Evolutionary conservation across 1,140 invertebrate species (phyloP).

Genomic region (Galleria mellonella): DNA sequence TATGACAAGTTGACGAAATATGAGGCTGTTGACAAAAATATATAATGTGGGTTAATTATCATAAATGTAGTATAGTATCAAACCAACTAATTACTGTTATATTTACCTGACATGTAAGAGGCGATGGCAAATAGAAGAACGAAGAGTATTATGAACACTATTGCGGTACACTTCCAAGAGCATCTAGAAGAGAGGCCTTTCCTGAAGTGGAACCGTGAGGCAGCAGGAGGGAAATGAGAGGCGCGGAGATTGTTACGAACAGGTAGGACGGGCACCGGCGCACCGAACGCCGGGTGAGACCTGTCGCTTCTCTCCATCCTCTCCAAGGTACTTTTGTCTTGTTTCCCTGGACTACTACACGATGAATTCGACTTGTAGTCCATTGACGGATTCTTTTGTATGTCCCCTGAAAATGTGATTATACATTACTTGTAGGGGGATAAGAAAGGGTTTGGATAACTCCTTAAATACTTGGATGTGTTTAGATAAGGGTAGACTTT

Average conservation of each 20-base stretch:
- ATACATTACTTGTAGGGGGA: not conserved
- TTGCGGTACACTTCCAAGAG: constrained; percentile 92
- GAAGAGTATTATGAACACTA: constrained; percentile 88
- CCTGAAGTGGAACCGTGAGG: constrained; percentile 87
- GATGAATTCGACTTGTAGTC: constrained; percentile 91
- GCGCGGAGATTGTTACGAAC: constrained; percentile 83
- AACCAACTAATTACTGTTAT: too few species aligned
- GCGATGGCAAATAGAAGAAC: constrained; percentile 87
- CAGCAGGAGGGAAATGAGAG: constrained; percentile 78
- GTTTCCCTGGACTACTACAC: constrained; percentile 84
- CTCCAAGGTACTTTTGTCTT: constrained; percentile 68
- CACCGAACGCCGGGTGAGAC: constrained; percentile 76
- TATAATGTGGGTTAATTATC: not conserved
- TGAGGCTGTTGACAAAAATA: constrained; percentile 77
- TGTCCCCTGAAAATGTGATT: constrained; percentile 77
- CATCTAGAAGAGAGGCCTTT: constrained; percentile 91
- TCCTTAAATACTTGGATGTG: too few species aligned
- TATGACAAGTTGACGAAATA: constrained; percentile 89
- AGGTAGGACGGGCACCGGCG: constrained; percentile 81
- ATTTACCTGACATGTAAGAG: constrained; percentile 89
- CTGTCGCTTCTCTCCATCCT: constrained; percentile 63
- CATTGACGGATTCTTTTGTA: constrained; percentile 90
- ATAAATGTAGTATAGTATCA: not conserved
- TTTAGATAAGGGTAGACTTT: too few species aligned
- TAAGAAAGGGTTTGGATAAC: not conserved